A percentile compares a stretch with the other conserved stretches of the same genome.
Conservation (phyloP, 2,797 vertebrate genomes). For the Phrynocephalus guinanensis region DNA sequence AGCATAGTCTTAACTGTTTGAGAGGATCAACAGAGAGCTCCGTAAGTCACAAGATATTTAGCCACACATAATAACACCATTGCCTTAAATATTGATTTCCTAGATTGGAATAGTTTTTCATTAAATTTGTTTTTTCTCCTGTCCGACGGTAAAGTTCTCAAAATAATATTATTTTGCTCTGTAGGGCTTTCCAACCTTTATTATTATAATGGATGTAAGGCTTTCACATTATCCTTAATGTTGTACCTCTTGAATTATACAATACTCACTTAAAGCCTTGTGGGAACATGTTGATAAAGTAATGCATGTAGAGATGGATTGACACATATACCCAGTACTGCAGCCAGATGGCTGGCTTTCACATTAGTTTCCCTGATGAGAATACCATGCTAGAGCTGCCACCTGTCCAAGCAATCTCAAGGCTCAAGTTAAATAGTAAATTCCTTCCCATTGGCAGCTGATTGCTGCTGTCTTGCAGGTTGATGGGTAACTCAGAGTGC, state of each 20-base stretch:
- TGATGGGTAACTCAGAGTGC: slow-evolving; percentile 35
- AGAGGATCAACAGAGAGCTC: too few relatives aligned
- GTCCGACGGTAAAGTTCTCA: slow-evolving; percentile 30
- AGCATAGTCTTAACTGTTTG: too few relatives aligned
- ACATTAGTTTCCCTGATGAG: slow-evolving; percentile 59
- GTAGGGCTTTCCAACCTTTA: slow-evolving; percentile 9
- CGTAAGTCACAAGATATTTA: too few relatives aligned
- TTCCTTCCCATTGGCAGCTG: slow-evolving; percentile 57
- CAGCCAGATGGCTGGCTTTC: slow-evolving; percentile 67
- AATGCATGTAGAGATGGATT: slow-evolving; percentile 12
- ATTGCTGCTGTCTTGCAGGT: slow-evolving; percentile 44
- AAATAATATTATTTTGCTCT: slow-evolving; percentile 10
- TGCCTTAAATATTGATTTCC: not conserved
- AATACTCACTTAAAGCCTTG: slow-evolving; percentile 31
- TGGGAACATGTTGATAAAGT: slow-evolving; percentile 31
- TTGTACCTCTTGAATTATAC: slow-evolving; percentile 32
- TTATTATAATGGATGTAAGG: slow-evolving; percentile 28
- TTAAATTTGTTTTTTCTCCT: not conserved
- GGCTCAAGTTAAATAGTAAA: slow-evolving; percentile 61
- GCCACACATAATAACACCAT: not conserved
- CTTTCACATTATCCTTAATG: not conserved
- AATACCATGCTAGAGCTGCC: slow-evolving; percentile 64
- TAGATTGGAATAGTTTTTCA: slow-evolving; percentile 11
- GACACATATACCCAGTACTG: slow-evolving; percentile 47
- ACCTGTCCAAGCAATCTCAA: slow-evolving; percentile 66